A percentile compares a stretch with the other conserved stretches of the same genome.
Evolutionary conservation across 2,888 invertebrate genomes (phyloP).

Genomic region (Odontocerum albicorne): DNA sequence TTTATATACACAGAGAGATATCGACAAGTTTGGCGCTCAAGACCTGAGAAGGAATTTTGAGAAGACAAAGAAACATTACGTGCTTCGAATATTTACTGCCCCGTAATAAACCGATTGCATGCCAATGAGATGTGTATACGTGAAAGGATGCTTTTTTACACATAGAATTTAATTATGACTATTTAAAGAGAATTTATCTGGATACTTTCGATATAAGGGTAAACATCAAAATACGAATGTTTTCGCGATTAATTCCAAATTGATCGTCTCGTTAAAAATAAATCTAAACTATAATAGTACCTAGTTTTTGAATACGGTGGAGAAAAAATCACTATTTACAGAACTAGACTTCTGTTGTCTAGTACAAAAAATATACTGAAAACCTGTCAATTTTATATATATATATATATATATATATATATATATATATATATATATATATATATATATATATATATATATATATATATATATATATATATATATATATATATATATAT

Average conservation of each 20-base stretch:
- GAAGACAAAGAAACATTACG: conserved; percentile 25
- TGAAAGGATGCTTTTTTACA: conserved; percentile 8
- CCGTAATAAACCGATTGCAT: conserved; percentile 18
- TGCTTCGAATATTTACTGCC: conserved; percentile 17
- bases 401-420: too few species aligned
- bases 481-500: too few species aligned
- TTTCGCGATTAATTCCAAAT: conserved; percentile 7
- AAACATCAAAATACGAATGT: neutral
- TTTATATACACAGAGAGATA: conserved; percentile 8
- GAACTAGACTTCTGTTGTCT: too few species aligned
- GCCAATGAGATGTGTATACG: conserved; percentile 15
- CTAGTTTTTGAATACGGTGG: too few species aligned
- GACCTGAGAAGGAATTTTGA: conserved; percentile 16
- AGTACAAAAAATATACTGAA: too few species aligned
- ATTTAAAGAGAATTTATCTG: too few species aligned
- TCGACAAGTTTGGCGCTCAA: conserved; percentile 10
- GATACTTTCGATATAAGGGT: neutral
- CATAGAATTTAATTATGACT: neutral
- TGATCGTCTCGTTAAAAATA: conserved; percentile 6
- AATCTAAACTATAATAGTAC: too few species aligned
- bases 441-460: too few species aligned
- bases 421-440: too few species aligned
- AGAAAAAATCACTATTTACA: too few species aligned
- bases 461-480: too few species aligned
- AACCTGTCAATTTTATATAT: too few species aligned